Percentiles rank a stretch among this genome's conserved stretches.
Conservation (phyloP, 1,140 invertebrate genomes). For the Achroia grisella region DNA sequence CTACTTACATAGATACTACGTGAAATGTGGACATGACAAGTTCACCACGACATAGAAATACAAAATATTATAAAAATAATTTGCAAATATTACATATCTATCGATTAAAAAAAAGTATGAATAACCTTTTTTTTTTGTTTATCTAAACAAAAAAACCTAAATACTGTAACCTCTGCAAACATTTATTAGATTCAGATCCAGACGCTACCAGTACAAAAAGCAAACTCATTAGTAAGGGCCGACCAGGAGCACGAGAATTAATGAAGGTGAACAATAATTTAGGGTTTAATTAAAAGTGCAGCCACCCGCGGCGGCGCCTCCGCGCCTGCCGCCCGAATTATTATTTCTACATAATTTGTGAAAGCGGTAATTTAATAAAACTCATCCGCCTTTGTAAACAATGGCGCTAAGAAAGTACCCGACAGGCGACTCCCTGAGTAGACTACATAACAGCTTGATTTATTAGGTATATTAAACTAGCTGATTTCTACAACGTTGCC, state of each 20-base stretch:
- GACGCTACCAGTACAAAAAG: conserved; percentile 49
- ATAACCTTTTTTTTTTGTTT: too few relatives aligned
- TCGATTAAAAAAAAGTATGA: too few relatives aligned
- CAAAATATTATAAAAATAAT: too few relatives aligned
- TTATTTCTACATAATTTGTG: conserved; percentile 68
- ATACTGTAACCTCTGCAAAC: conserved; percentile 5
- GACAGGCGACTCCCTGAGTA: too few relatives aligned
- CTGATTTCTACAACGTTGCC: too few relatives aligned
- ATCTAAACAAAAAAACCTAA: conserved; percentile 1
- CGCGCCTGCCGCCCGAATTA: conserved; percentile 33
- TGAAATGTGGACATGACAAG: too few relatives aligned
- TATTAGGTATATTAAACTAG: too few relatives aligned
- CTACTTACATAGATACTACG: too few relatives aligned
- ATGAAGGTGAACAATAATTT: conserved; percentile 70
- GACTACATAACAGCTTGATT: too few relatives aligned
- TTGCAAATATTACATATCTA: too few relatives aligned
- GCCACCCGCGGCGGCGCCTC: conserved; percentile 48
- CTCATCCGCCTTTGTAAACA: conserved; percentile 20
- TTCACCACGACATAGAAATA: too few relatives aligned
- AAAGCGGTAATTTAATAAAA: conserved; percentile 69
- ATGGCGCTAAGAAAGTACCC: conserved; percentile 22
- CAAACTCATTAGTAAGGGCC: conserved; percentile 60
- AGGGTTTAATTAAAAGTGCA: conserved; percentile 70
- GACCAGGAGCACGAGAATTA: conserved; percentile 62
- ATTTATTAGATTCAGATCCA: conserved; percentile 19